Percentiles rank a stretch among this genome's conserved stretches.
Conservation (phyloP, 2,888 invertebrate genomes). For the Oscheius sp. region DNA sequence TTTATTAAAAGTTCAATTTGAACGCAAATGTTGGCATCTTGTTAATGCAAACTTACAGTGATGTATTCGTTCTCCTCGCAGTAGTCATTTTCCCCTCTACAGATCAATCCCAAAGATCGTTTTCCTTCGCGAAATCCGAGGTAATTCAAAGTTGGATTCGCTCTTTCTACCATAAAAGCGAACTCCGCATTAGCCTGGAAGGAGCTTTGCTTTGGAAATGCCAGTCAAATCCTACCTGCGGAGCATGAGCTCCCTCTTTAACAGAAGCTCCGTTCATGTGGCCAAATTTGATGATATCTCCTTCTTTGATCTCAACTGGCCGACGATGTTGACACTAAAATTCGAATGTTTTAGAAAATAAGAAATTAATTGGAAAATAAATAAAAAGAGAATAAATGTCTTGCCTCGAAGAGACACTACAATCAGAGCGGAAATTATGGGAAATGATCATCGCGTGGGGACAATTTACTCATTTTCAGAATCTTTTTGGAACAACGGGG, state of each 20-base stretch:
- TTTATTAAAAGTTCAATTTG: no score
- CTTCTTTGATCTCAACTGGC: slow-evolving; percentile 59
- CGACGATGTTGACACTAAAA: slow-evolving; percentile 11
- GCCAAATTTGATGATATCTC: slow-evolving; percentile 72
- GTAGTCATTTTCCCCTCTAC: not conserved
- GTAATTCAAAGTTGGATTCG: slow-evolving; percentile 29
- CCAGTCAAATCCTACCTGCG: slow-evolving; percentile 27
- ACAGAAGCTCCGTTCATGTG: slow-evolving; percentile 72
- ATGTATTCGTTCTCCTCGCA: slow-evolving; percentile 8
- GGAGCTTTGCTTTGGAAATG: not conserved
- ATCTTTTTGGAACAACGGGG: no score
- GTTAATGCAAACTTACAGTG: not conserved
- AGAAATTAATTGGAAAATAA: not conserved
- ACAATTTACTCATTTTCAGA: not conserved
- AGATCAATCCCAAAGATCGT: not conserved
- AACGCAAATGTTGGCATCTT: no score
- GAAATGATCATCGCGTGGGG: not conserved
- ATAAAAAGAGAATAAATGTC: not conserved
- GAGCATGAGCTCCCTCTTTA: slow-evolving; percentile 61
- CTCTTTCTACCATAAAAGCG: slow-evolving; percentile 48
- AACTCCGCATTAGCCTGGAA: slow-evolving; percentile 50
- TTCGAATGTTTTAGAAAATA: not conserved
- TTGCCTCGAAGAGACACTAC: not conserved
- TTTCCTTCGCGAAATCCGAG: slow-evolving; percentile 35
- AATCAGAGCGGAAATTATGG: not conserved